Percentiles rank a stretch among this genome's conserved stretches.
Evolutionary conservation across 1,140 invertebrate genomes (phyloP).

Genomic region (Pogonus chalceus): DNA sequence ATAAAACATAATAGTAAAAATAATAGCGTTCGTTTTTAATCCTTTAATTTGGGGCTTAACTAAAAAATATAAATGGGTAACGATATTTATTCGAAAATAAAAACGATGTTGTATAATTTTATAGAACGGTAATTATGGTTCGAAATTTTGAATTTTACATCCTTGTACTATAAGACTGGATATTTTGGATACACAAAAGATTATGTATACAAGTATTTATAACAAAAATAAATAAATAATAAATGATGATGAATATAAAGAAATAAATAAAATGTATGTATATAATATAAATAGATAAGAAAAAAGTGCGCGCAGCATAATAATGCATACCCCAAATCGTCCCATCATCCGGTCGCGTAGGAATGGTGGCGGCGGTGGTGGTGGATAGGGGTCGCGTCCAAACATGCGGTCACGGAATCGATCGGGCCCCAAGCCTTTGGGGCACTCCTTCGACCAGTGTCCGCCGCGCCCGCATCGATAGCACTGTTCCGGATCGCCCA

Average conservation of each 20-base stretch:
- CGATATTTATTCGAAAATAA: too few species aligned
- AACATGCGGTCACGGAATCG: conserved; percentile 74
- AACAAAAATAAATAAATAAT: conserved; percentile 9
- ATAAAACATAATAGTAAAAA: too few species aligned
- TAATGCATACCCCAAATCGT: conserved; percentile 60
- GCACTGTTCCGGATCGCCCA: conserved; percentile 90
- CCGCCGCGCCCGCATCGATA: conserved; percentile 87
- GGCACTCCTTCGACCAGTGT: conserved; percentile 92
- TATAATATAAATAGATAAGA: conserved; percentile 12
- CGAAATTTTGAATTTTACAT: too few species aligned
- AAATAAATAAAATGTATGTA: conserved; percentile 7
- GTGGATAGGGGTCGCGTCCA: conserved; percentile 71
- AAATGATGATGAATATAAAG: conserved; percentile 10
- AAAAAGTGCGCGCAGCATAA: conserved; percentile 11
- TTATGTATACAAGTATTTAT: too few species aligned
- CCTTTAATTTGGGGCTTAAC: too few species aligned
- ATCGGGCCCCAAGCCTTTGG: conserved; percentile 64
- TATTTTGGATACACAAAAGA: too few species aligned
- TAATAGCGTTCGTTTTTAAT: too few species aligned
- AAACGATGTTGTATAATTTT: too few species aligned
- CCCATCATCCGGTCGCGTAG: conserved; percentile 77
- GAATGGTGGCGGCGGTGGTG: conserved; percentile 75
- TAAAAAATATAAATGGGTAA: too few species aligned
- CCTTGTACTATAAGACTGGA: too few species aligned
- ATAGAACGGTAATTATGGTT: too few species aligned